phyloP scores from a whole-genome alignment of 1,140 invertebrate genomes.

The Nylanderia fulva region DNA sequence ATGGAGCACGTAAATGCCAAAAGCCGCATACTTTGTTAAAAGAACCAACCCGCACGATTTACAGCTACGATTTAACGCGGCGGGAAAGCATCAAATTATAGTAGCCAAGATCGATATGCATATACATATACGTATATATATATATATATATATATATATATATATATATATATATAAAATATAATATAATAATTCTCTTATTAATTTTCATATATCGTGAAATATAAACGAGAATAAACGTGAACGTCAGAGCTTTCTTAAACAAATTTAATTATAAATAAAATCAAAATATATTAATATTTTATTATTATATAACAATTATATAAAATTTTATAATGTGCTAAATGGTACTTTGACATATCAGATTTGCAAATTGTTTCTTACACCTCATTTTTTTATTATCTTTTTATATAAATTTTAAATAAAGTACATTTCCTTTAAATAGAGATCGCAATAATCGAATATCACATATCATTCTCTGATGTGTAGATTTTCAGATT shows the following conservation, averaged over 20 bases:
- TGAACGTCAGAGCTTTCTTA: too few relatives aligned
- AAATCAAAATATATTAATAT: background rate
- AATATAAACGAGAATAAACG: too few relatives aligned
- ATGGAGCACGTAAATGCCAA: slow-evolving; percentile 59
- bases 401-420: background rate
- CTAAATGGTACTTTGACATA: background rate
- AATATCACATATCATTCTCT: background rate
- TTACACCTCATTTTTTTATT: background rate
- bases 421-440: background rate
- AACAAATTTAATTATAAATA: background rate
- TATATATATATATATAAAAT: too few relatives aligned
- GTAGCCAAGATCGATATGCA: background rate
- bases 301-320: background rate
- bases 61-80: slow-evolving; percentile 23
- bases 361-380: background rate
- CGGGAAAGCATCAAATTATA: slow-evolving; percentile 13
- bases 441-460: background rate
- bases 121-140: too few relatives aligned
- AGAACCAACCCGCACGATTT: slow-evolving; percentile 10
- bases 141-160: too few relatives aligned
- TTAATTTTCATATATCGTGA: background rate
- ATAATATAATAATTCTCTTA: too few relatives aligned
- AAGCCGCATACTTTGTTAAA: slow-evolving; percentile 33
- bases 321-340: too few relatives aligned
- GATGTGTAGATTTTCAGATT: background rate